Evolutionary conservation across 2,113 vertebrate species (phyloP), one percentile per base, ranked within the genome.

Genomic region (Phycodurus eques): DNA sequence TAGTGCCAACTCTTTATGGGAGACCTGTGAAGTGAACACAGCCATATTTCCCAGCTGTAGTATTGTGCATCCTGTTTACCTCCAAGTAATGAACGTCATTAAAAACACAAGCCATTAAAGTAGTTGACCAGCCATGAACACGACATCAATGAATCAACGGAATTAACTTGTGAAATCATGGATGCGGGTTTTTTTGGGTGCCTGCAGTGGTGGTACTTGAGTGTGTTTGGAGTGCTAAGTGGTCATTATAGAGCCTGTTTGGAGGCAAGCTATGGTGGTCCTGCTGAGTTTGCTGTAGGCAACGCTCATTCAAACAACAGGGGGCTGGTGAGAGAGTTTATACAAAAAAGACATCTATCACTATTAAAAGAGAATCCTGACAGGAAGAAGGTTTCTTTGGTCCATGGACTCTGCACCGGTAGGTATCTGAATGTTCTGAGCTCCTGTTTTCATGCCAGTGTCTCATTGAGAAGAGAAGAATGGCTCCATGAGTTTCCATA

Each of bases 301-400:
- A 80, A 76, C 78, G 66, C 66, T 76, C 68, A 46, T 76, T 81
- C 71, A 83, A 85, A 80, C 88, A 87, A 85, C 71, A 77, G 83
- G 80, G 79, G 83, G 75, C 22, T 66, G 20, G 42, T 65, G 64
- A 47, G 43, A 66, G 7, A 66, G n/a, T 27, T 47, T 9, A 47
- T 49, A 27, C 64, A 7, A 9, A 61, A 62, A 33, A 12, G 43
- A 14, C 43, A 20, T 27, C 47, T 13, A 27, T 42, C 8, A 47
- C n/a, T 53, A 54, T 51, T 35, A 43, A 59, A 11, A 51, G 20
- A 49, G 14, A 12, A n/a, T 31, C 8, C 13, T 57, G 4, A 59
- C 39, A 59, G 63, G 17, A 70, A 47, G 7, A 46, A 72, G 6
- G 12, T 39, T 68, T 64, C 4, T 68, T 74, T 66, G 46, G 15